These are phyloP conservation scores for Dryobota labecula DNA, from an alignment of 2,888 invertebrate genomes.

Conservation along the genomic window DNA sequence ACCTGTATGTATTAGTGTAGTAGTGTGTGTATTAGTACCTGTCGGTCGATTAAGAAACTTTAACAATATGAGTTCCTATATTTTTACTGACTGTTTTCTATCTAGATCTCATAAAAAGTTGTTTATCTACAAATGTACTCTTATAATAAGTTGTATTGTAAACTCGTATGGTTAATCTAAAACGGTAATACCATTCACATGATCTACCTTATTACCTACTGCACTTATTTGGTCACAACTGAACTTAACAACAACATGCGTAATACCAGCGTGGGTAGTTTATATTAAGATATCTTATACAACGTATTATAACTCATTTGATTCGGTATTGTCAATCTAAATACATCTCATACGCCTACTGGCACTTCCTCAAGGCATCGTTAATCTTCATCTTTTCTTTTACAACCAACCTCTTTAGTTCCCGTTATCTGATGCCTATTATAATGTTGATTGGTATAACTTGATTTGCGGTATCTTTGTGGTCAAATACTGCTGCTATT, in stretches of 20 bases:
- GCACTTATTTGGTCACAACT: slow-evolving; percentile 33
- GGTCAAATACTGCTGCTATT: slow-evolving; percentile 34
- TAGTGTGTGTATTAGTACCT: too few relatives aligned
- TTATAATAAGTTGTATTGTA: background rate
- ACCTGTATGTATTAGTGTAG: too few relatives aligned
- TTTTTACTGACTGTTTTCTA: background rate
- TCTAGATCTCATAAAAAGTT: background rate
- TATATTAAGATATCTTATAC: slow-evolving; percentile 31
- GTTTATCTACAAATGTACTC: background rate
- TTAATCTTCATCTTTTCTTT: slow-evolving; percentile 46
- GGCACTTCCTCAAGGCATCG: slow-evolving; percentile 22
- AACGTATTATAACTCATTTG: slow-evolving; percentile 31
- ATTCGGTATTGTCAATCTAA: slow-evolving; percentile 30
- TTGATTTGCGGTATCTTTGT: slow-evolving; percentile 44
- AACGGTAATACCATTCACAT: background rate
- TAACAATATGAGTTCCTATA: background rate
- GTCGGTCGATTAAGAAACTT: background rate
- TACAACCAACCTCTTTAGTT: slow-evolving; percentile 31
- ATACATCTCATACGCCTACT: slow-evolving; percentile 48
- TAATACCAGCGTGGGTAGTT: slow-evolving; percentile 45
- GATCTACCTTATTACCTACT: slow-evolving; percentile 9
- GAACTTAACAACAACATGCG: slow-evolving; percentile 33
- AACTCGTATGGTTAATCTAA: slow-evolving; percentile 4
- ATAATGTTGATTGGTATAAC: slow-evolving; percentile 25
- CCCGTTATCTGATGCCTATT: slow-evolving; percentile 49